Percentiles rank a stretch among this genome's conserved stretches.
phyloP scores from a whole-genome alignment of 2,113 vertebrate genomes.

The Semnopithecus entellus region DNA sequence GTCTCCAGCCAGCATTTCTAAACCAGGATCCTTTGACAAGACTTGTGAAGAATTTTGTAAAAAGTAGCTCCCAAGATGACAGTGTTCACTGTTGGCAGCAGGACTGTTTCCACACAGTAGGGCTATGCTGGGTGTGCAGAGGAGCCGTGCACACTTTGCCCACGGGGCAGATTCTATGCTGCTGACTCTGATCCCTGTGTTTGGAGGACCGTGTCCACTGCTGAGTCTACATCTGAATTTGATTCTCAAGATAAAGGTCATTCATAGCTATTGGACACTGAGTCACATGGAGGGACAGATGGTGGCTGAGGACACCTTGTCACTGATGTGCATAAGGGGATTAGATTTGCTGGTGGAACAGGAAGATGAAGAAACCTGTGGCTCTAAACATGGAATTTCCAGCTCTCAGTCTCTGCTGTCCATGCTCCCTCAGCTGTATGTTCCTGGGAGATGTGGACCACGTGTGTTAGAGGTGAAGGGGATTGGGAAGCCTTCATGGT shows the following conservation, averaged over 20 bases:
- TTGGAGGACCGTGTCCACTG: neutral
- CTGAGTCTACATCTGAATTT: neutral
- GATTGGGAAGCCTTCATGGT: neutral
- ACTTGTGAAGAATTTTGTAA: neutral
- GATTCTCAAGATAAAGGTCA: neutral
- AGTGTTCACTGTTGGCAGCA: neutral
- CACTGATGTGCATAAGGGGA: neutral
- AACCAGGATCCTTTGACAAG: neutral
- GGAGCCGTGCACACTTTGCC: neutral
- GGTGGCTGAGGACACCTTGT: neutral
- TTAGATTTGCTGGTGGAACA: neutral
- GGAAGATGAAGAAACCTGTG: neutral
- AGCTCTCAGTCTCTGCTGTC: neutral
- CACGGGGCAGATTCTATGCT: neutral
- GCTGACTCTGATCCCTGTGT: neutral
- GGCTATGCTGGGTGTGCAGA: neutral
- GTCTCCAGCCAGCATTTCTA: neutral
- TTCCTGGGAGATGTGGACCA: neutral
- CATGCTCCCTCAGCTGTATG: accelerated
- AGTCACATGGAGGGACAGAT: accelerated
- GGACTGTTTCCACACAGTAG: neutral
- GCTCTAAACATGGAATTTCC: neutral
- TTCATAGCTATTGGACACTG: neutral
- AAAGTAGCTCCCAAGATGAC: neutral
- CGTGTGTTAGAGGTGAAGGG: neutral